A percentile compares a stretch with the other conserved stretches of the same genome.
These are phyloP conservation scores for Muntiacus muntjak DNA, from an alignment of 2,113 vertebrate species.

Conservation along the genomic window DNA sequence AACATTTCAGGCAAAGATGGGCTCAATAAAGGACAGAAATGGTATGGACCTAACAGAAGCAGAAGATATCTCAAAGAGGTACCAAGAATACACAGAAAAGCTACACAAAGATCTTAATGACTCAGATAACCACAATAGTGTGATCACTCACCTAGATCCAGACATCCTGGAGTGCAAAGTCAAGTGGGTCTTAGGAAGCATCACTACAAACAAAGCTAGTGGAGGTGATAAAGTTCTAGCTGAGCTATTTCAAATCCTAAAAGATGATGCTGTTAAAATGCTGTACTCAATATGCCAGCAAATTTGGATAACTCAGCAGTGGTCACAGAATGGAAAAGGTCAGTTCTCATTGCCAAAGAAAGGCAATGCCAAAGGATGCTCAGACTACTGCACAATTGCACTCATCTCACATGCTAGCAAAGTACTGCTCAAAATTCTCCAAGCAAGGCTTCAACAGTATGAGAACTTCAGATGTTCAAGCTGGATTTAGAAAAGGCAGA, in stretches of 20 bases:
- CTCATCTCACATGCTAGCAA: neutral
- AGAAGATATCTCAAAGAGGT: neutral
- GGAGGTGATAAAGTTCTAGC: neutral
- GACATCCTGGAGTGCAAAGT: neutral
- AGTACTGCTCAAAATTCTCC: neutral
- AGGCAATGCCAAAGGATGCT: neutral
- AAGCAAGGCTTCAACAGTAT: neutral
- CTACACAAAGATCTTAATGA: neutral
- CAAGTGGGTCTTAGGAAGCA: neutral
- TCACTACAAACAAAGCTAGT: neutral
- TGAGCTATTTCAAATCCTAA: neutral
- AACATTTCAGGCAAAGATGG: neutral
- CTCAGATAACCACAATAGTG: rapidly evolving
- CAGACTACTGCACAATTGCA: neutral
- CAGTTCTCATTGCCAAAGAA: neutral
- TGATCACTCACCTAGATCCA: neutral
- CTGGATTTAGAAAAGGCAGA: neutral
- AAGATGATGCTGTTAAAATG: neutral
- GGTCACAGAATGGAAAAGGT: neutral
- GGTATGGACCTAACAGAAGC: neutral
- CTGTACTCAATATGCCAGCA: neutral
- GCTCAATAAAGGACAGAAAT: neutral
- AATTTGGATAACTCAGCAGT: neutral
- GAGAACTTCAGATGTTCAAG: neutral
- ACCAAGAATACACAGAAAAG: neutral